Evolutionary conservation across 2,113 vertebrate genomes (phyloP).

Genomic region (Pollimyrus isidori): DNA sequence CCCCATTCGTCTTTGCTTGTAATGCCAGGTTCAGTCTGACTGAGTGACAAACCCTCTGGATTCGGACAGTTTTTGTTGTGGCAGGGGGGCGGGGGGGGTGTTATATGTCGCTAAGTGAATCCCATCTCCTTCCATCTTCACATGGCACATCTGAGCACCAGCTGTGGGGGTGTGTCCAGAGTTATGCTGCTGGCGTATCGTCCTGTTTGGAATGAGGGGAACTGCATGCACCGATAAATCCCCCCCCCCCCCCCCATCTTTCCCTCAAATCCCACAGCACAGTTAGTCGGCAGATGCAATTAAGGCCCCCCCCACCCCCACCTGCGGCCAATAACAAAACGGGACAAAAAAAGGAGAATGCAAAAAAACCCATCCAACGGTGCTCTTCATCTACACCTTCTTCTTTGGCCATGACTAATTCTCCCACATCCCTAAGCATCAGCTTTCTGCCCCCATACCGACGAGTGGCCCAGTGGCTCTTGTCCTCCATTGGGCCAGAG

Average conservation of each 20-base stretch:
- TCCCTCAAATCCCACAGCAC: background rate
- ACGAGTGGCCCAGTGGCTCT: background rate
- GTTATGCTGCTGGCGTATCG: background rate
- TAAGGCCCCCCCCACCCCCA: background rate
- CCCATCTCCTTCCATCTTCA: background rate
- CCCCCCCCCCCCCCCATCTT: background rate
- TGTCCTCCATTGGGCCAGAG: background rate
- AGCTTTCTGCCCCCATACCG: too few species aligned
- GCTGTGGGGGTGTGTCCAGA: background rate
- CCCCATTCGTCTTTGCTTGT: background rate
- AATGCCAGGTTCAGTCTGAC: background rate
- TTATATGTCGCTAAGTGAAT: background rate
- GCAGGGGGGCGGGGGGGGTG: background rate
- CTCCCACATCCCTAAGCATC: too few species aligned
- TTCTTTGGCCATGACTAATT: background rate
- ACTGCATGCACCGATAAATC: background rate
- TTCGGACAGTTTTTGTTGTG: background rate
- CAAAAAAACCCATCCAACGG: too few species aligned
- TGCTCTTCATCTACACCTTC: background rate
- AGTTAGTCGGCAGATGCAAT: background rate
- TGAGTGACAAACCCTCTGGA: background rate
- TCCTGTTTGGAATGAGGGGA: background rate
- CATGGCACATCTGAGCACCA: background rate
- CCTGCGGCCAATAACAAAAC: constrained; percentile 10
- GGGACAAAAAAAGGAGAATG: background rate